Base-by-base conservation (phyloP, 2,797 vertebrate species). In the Neosilurus mollespiculum region DNA sequence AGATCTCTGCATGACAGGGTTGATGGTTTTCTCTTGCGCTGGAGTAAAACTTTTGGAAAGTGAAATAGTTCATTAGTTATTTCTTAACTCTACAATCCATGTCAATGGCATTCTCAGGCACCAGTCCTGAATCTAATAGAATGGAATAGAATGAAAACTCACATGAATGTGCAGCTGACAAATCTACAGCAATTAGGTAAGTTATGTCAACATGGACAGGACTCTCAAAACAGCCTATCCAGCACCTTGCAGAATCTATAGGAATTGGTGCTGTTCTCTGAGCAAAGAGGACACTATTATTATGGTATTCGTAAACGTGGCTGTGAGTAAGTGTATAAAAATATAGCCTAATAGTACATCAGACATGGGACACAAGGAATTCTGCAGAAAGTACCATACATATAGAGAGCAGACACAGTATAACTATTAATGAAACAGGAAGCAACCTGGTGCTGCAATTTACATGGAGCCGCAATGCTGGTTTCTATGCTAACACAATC, bases 371-470 rank as follows among this genome's bases (percentile, higher is more conserved):
- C 24, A 73, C 15, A 30, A 26, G 9, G 16, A 20, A 58, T 73
- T 59, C 30, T 59, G 54, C 11, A 76, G 54, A 76, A 59, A 11
- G 56, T 22, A 30, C 16, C 22, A 58, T 2, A 75, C 56, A 78
- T 62, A 62, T 78, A 78, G 83, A 88, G n/a, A 89, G 90, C 85
- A 90, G 86, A 88, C 76, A 76, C 83, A 88, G 87, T 86, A 66
- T 90, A 89, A 92, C 89, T 88, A 87, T 86, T 91, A 92, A 91
- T 90, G 89, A 91, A 92, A 92, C 91, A 89, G 88, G 89, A 92
- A 92, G 91, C 89, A 91, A 81, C 87, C 86, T 85, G 79, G 61
- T 64, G 54, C 88, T 88, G 88, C 87, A 91, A 89, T 90, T 89
- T 90, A 86, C 43, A 73, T 24, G 34, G 37, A 61, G 75, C 61